Base-by-base conservation (phyloP, 2,113 vertebrate genomes). In the Genyomyrus donnyi region DNA sequence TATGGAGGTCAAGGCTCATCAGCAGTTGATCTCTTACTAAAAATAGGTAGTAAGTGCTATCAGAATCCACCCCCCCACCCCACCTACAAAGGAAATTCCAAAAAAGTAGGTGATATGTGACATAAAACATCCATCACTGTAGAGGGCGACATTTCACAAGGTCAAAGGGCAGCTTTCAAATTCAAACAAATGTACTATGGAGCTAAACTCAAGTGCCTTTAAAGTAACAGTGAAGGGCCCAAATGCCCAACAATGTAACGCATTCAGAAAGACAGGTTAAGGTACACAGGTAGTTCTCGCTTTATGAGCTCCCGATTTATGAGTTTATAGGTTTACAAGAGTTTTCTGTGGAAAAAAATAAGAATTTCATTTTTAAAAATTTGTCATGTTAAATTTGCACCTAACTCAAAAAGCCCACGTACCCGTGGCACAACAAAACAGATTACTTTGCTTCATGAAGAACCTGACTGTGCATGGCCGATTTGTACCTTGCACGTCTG, bases 11-110 rank as follows among this genome's bases (percentile, higher is more conserved):
- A 8, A 87, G 70, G 62, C 27, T 52, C 50, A 92, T 46, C 90
- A 39, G 90, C 11, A 91, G 15, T 52, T 39, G 90, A 27, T 85
- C 77, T 89, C n/a, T 42, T 31, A 56, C n/a, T 27, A 35, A 19
- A 52, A 89, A 42, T 24, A 3, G 84, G 48, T 66, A 49, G 46
- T 3, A 45, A 89, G 42, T 19, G 87, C 66, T 80, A 84, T 91
- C 11, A 91, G 85, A 88, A 91, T 90, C 88, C 88, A 91, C 42
- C 35, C 21, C 58, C 90, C 91, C 91, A 62, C 56, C 56, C 56
- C 21, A 58, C 88, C 90, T 77, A 87, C 5, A 52, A 90, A 62
- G 45, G 56, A 27, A 89, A 89, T 89, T 35, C 5, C 17, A 70
- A 5, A 88, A 87, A 89, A 89, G 88, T 27, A 77, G 52, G 88